Base-by-base conservation (phyloP, 2,888 invertebrate species). In the Caenorhabditis imperialis region DNA sequence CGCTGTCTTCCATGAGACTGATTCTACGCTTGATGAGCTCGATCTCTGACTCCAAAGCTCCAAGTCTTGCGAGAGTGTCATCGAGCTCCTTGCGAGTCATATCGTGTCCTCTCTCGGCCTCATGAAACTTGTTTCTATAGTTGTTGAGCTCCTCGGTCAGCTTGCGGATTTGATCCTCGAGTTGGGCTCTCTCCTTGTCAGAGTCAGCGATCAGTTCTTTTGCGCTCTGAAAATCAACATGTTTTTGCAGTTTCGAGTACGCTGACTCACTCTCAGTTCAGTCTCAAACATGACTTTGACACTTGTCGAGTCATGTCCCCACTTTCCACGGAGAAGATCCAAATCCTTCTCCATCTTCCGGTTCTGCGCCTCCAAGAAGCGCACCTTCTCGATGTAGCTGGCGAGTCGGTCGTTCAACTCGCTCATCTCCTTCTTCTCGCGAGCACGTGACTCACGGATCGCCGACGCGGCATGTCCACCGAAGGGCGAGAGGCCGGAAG, bases 351-450 rank as follows among this genome's bases (percentile, higher is more conserved):
- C 81, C 73, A 87, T 77, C 71, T 87, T 87, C 51, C 87, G 83
- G 70, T 87, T 87, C 71, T 87, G 87, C 8, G 87, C 87, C 50
- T 87, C 87, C 69, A 87, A 76, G 76, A 88, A 88, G n/a, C 87
- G 86, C 38, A 86, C 85, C 86, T 90, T 90, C 86, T 90, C 90
- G 75, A 90, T 90, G 84, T 90, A 91, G 82, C 85, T 88, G 67
- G 90, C 90, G 70, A 90, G 89, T 61, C 90, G 84, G 80, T 90
- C 90, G 84, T 90, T 90, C 77, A 90, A 82, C 73, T 90, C 90
- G 79, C 88, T 88, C 89, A 90, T 88, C 79, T 90, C 90, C 79
- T 89, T 89, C 88, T 90, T 90, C 84, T 90, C 90, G 61, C 85
- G 86, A 72, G 89, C 89, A 42, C 90, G 83, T 42, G 82, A 82